These are phyloP conservation scores for Anser cygnoides DNA, from an alignment of 2,113 vertebrate genomes.

Conservation along the genomic window DNA sequence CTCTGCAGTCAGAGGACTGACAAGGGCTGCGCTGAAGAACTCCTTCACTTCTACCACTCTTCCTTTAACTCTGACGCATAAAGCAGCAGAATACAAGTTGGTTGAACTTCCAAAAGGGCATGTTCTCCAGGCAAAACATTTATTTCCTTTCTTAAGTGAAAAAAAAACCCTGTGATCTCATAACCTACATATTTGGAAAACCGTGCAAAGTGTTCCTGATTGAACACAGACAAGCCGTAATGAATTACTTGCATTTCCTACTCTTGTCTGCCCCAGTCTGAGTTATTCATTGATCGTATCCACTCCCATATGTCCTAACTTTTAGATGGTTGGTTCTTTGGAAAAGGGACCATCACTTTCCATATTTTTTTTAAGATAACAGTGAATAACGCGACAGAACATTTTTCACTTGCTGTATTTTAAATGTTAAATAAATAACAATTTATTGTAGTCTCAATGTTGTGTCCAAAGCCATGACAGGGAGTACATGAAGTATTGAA, in stretches of 20 bases:
- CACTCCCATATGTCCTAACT: not conserved
- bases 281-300: not conserved
- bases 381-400: not conserved
- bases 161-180: not conserved
- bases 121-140: not conserved
- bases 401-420: not conserved
- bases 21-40: not conserved
- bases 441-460: not conserved
- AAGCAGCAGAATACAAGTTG: not conserved
- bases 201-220: not conserved
- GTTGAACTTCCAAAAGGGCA: not conserved
- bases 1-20: not conserved
- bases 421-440: not conserved
- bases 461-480: not conserved
- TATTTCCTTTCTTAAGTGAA: not conserved
- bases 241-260: not conserved
- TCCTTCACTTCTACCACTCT: not conserved
- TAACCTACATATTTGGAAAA: not conserved
- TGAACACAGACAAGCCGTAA: not conserved
- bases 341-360: not conserved
- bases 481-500: not conserved
- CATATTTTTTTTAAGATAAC: not conserved
- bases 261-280: not conserved
- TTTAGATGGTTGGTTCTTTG: not conserved
- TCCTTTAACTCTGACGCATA: not conserved